phyloP scores from a whole-genome alignment of 2,797 vertebrate species.

The Manis pentadactyla region DNA sequence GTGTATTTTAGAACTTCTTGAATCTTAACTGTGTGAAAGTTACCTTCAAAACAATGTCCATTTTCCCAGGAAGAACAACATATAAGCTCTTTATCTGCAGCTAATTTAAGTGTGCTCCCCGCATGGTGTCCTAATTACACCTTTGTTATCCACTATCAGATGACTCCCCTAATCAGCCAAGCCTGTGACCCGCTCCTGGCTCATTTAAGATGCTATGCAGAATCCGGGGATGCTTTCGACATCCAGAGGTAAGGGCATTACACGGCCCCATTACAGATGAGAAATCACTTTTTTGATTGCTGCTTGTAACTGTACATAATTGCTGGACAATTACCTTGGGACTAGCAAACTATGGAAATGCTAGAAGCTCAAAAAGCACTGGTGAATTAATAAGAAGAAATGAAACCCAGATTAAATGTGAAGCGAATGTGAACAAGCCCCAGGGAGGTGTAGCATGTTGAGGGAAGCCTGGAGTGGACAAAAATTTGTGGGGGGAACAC shows the following conservation, averaged over 20 bases:
- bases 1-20: slow-evolving; percentile 7
- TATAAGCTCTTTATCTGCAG: background rate
- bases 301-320: slow-evolving; percentile 2
- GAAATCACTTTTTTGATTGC: background rate
- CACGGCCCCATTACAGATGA: slow-evolving; percentile 59
- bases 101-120: background rate
- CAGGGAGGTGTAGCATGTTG: background rate
- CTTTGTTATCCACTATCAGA: slow-evolving; percentile 86
- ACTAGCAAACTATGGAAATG: background rate
- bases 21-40: background rate
- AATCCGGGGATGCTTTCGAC: slow-evolving; percentile 92
- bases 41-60: background rate
- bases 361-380: background rate
- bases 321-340: slow-evolving; percentile 59
- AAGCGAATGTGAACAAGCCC: background rate
- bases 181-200: slow-evolving; percentile 90
- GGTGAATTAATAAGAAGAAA: background rate
- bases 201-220: slow-evolving; percentile 90
- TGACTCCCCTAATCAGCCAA: slow-evolving; percentile 94
- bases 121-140: slow-evolving; percentile 68
- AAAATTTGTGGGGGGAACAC: background rate
- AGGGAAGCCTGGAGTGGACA: background rate
- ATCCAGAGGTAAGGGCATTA: slow-evolving; percentile 92
- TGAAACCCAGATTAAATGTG: background rate
- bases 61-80: background rate